A percentile compares a stretch with the other conserved stretches of the same genome.
Conservation (phyloP, 2,113 vertebrate genomes). For the Potamarius usumacintae region DNA sequence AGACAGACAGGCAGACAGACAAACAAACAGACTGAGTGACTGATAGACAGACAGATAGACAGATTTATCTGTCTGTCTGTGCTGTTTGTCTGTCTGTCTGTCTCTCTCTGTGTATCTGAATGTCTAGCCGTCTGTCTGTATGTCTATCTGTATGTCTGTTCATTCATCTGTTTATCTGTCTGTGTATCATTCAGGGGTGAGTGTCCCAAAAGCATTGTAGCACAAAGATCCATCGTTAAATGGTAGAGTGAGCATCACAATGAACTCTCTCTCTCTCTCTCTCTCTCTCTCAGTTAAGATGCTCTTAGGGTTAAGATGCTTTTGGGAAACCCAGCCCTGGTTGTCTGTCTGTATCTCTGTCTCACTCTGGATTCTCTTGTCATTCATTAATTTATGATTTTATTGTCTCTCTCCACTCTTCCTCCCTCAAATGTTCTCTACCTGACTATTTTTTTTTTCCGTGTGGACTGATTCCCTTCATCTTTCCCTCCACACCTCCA, state of each 20-base stretch:
- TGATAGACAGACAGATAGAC: too few species aligned
- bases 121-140: neutral
- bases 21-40: too few species aligned
- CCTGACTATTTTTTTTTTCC: conserved; percentile 30
- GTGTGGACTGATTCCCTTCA: neutral
- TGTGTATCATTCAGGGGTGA: conserved; percentile 1
- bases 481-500: conserved; percentile 7
- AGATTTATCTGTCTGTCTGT: neutral
- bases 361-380: conserved; percentile 27
- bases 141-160: conserved; percentile 22
- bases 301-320: too few species aligned
- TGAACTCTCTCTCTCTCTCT: conserved; percentile 28
- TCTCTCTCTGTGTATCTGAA: conserved; percentile 12
- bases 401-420: conserved; percentile 42
- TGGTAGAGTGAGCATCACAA: too few species aligned
- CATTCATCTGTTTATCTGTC: conserved; percentile 34
- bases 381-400: conserved; percentile 49
- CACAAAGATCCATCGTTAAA: too few species aligned
- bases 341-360: conserved; percentile 7
- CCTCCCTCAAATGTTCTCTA: conserved; percentile 2
- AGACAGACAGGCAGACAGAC: too few species aligned
- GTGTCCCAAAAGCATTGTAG: too few species aligned
- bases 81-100: conserved; percentile 11
- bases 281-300: neutral
- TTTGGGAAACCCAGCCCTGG: neutral